Percentiles rank a stretch among this genome's conserved stretches.
These are phyloP conservation scores for Anabas testudineus DNA, from an alignment of 2,797 vertebrate species.

Conservation along the genomic window DNA sequence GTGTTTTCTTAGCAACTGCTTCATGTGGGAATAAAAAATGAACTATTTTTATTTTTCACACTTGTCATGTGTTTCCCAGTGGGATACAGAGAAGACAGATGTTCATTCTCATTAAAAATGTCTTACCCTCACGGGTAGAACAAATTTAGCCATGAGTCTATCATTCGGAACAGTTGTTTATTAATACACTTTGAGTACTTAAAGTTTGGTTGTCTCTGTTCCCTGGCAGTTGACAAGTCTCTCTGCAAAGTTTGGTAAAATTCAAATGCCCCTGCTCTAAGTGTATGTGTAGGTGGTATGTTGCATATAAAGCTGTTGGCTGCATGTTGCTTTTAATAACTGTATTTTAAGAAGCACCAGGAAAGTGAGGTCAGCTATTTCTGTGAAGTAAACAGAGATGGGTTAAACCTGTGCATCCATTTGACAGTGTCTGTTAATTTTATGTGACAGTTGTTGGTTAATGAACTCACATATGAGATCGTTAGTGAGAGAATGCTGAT, in stretches of 20 bases:
- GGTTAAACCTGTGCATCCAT: neutral
- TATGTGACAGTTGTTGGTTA: constrained; percentile 13
- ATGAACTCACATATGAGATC: constrained; percentile 23
- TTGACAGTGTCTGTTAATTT: neutral
- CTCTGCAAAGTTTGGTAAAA: constrained; percentile 27
- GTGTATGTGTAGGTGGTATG: neutral
- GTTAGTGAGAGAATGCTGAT: constrained; percentile 10
- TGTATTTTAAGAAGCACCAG: neutral
- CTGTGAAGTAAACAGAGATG: constrained; percentile 3
- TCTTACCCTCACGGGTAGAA: constrained; percentile 60
- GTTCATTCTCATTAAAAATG: constrained; percentile 75
- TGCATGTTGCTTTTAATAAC: constrained; percentile 3
- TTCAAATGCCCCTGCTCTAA: constrained; percentile 9
- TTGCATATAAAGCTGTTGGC: neutral
- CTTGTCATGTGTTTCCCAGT: constrained; percentile 62
- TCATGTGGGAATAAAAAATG: constrained; percentile 34
- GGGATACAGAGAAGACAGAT: constrained; percentile 62
- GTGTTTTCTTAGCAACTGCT: constrained; percentile 15
- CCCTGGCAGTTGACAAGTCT: constrained; percentile 34
- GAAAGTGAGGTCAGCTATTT: neutral
- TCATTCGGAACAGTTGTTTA: constrained; percentile 61
- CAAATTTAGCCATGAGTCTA: constrained; percentile 64
- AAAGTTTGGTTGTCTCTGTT: constrained; percentile 34
- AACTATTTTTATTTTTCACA: constrained; percentile 65
- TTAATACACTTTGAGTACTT: constrained; percentile 25